Conservation (phyloP, 2,797 vertebrate species). For the Crocodylus rhombifer region DNA sequence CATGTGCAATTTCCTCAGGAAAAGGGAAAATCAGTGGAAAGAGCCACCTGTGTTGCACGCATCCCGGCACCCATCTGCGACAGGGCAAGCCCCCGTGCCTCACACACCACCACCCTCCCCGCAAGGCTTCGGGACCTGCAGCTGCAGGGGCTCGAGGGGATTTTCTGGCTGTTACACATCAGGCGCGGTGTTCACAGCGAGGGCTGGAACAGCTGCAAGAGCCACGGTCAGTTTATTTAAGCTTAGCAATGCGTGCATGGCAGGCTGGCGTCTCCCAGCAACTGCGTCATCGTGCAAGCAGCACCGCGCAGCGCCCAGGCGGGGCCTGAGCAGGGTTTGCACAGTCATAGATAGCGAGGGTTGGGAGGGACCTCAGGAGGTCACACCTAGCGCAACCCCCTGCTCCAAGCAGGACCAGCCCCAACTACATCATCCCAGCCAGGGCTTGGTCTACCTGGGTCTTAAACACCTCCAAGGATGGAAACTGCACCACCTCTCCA, state of each 20-base stretch:
- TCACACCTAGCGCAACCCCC: too few relatives aligned
- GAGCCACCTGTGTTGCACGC: background rate
- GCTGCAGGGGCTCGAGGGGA: background rate
- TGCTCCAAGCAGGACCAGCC: too few relatives aligned
- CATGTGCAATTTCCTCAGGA: background rate
- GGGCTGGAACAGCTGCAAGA: background rate
- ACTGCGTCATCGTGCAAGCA: background rate
- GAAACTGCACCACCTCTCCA: too few relatives aligned
- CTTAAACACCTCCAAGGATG: too few relatives aligned
- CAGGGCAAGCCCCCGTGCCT: background rate
- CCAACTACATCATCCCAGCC: too few relatives aligned
- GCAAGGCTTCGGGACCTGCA: fast-evolving
- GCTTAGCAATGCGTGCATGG: background rate
- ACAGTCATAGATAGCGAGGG: background rate
- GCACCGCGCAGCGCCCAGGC: slow-evolving; percentile 23
- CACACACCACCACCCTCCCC: background rate
- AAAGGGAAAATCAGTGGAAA: background rate
- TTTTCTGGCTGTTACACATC: background rate
- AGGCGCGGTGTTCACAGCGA: background rate
- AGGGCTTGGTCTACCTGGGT: too few relatives aligned
- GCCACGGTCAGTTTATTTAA: background rate
- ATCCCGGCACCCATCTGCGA: background rate
- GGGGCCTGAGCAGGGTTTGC: background rate
- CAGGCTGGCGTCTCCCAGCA: slow-evolving; percentile 1
- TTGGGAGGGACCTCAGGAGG: too few relatives aligned